Evolutionary conservation across 2,888 invertebrate species (phyloP).

Genomic region (Pollenia angustigena): DNA sequence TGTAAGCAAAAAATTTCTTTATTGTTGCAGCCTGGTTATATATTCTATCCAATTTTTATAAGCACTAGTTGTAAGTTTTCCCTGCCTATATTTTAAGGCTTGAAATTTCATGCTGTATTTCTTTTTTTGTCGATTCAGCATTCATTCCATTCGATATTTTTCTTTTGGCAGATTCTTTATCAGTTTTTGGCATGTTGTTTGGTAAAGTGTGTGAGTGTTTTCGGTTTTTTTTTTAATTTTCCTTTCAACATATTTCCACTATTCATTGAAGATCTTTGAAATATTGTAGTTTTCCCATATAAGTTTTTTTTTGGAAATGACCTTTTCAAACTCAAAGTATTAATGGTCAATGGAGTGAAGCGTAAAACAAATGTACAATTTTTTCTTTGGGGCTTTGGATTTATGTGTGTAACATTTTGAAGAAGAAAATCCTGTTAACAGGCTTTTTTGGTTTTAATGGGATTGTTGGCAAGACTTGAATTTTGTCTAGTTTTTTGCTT

Average conservation of each 20-base stretch:
- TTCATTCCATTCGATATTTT: conserved; percentile 34
- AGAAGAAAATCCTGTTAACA: neutral
- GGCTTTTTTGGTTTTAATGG: neutral
- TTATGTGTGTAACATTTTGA: neutral
- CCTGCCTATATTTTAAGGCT: conserved; percentile 22
- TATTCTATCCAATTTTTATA: neutral
- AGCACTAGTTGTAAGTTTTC: neutral
- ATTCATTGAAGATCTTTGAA: conserved; percentile 25
- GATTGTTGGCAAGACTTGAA: neutral
- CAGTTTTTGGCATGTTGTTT: conserved; percentile 35
- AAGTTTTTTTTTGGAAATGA: conserved; percentile 13
- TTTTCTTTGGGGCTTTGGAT: neutral
- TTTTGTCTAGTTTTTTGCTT: no score
- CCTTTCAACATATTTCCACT: conserved; percentile 34
- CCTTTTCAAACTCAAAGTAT: conserved; percentile 10
- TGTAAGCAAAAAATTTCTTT: no score
- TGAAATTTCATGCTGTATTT: neutral
- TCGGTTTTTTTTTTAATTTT: neutral
- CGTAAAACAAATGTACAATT: neutral
- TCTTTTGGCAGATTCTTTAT: conserved; percentile 38
- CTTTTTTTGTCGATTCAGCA: conserved; percentile 1
- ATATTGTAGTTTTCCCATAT: conserved; percentile 7
- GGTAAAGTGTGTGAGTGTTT: conserved; percentile 27
- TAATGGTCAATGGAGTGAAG: conserved; percentile 35
- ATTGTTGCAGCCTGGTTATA: neutral